These are phyloP conservation scores for Panopea generosa DNA, from an alignment of 2,888 invertebrate genomes.

Conservation along the genomic window DNA sequence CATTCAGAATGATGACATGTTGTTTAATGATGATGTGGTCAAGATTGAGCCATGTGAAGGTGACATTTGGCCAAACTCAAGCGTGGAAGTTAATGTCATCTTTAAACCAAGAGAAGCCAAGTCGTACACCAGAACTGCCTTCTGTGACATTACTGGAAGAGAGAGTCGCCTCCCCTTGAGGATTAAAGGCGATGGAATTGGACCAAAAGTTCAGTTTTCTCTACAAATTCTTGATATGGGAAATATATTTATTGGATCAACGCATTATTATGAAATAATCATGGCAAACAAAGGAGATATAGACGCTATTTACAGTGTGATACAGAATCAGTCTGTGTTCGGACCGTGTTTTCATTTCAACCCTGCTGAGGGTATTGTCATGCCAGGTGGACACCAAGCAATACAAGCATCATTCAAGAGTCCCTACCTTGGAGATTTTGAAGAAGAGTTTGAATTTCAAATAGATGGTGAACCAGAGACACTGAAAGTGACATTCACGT, in stretches of 20 bases:
- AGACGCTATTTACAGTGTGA: constrained; percentile 84
- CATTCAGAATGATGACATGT: constrained; percentile 79
- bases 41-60: constrained; percentile 84
- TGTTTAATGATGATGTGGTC: constrained; percentile 84
- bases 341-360: constrained; percentile 84
- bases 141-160: constrained; percentile 85
- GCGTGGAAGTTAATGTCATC: constrained; percentile 81
- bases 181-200: constrained; percentile 84
- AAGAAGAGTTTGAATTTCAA: constrained; percentile 83
- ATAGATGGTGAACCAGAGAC: constrained; percentile 83
- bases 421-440: constrained; percentile 83
- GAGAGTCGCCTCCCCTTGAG: constrained; percentile 84
- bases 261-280: constrained; percentile 84
- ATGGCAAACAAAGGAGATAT: constrained; percentile 85
- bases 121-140: constrained; percentile 82
- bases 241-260: constrained; percentile 84
- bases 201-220: constrained; percentile 84
- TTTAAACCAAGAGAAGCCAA: constrained; percentile 84
- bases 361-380: constrained; percentile 84
- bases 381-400: constrained; percentile 84
- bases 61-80: constrained; percentile 85
- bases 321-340: constrained; percentile 79
- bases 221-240: constrained; percentile 84
- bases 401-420: constrained; percentile 83
- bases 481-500: constrained; percentile 80